Conservation (phyloP, 1,140 invertebrate species). For the Nasonia longicornis region DNA sequence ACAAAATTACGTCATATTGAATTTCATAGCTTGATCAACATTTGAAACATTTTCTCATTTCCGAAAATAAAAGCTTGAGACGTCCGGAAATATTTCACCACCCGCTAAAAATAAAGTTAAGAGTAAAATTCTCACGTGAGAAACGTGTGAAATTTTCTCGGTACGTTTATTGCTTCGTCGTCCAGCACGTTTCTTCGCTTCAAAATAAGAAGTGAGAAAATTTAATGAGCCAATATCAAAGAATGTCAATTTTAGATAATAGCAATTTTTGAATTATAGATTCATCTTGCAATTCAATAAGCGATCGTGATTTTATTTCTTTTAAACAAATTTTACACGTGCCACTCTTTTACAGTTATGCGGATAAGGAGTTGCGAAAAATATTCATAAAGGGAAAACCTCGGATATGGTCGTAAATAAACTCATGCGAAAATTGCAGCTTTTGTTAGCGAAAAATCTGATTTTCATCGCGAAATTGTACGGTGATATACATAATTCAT, state of each 20-base stretch:
- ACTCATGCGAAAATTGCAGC: neutral
- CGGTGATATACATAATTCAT: neutral
- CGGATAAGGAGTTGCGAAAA: no score
- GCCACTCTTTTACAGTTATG: no score
- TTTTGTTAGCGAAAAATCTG: neutral
- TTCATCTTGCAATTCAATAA: neutral
- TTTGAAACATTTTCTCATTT: neutral
- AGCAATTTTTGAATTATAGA: neutral
- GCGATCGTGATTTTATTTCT: neutral
- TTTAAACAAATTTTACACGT: no score
- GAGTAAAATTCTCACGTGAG: neutral
- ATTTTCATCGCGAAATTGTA: neutral
- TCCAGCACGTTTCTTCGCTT: neutral
- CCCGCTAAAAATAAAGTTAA: slow-evolving; percentile 1
- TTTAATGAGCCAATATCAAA: slow-evolving; percentile 13
- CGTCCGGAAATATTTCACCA: neutral
- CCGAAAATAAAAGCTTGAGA: neutral
- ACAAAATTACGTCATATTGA: neutral
- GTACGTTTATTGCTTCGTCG: neutral
- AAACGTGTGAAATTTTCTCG: slow-evolving; percentile 11
- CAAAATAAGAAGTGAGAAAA: slow-evolving; percentile 6
- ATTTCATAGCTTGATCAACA: neutral
- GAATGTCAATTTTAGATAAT: neutral
- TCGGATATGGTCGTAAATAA: neutral
- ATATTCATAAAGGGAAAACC: no score